phyloP scores from a whole-genome alignment of 2,888 invertebrate species.

The Neoitamus cyanurus region DNA sequence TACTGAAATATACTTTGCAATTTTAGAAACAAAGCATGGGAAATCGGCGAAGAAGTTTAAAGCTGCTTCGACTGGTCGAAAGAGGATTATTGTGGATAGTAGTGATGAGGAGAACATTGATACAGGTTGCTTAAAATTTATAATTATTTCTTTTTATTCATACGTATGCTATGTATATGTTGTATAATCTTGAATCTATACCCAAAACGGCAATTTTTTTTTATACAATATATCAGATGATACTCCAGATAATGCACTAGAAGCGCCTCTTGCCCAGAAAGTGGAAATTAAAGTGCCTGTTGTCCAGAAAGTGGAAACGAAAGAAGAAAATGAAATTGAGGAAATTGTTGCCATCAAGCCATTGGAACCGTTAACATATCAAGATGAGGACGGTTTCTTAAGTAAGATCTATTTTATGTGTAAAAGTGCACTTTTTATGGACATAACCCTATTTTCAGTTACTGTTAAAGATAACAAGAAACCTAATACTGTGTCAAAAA shows the following conservation, averaged over 20 bases:
- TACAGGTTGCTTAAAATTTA: neutral
- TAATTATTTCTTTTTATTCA: neutral
- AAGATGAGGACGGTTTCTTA: conserved; percentile 33
- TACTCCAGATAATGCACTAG: neutral
- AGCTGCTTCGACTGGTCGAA: neutral
- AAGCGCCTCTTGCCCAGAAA: neutral
- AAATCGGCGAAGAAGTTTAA: neutral
- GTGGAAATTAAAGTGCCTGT: no score
- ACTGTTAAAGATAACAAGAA: conserved; percentile 25
- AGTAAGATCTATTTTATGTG: neutral
- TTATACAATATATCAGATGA: neutral
- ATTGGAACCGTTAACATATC: neutral
- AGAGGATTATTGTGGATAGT: conserved; percentile 9
- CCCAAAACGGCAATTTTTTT: neutral
- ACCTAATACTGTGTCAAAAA: neutral
- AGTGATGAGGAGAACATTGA: conserved; percentile 30
- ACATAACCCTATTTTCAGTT: neutral
- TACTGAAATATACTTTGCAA: neutral
- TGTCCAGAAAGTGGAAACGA: neutral
- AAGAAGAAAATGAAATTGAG: neutral
- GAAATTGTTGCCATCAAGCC: neutral
- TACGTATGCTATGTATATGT: no score
- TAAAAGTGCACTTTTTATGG: neutral
- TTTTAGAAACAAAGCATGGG: neutral
- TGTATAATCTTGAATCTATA: no score